phyloP scores from a whole-genome alignment of 2,797 vertebrate genomes.

The Gadopsis marmoratus region DNA sequence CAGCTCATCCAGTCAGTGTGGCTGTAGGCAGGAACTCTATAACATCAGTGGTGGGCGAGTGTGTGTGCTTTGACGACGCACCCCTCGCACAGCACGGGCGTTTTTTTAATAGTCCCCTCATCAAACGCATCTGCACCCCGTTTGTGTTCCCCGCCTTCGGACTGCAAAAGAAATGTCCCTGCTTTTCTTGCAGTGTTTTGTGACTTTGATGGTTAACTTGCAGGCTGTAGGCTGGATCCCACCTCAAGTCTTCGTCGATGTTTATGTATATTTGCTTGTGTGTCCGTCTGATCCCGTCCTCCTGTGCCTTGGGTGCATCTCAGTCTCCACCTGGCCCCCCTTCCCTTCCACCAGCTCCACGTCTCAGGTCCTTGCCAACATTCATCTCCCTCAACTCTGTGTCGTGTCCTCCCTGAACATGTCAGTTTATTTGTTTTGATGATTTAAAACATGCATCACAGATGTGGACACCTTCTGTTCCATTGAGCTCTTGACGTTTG shows the following conservation, averaged over 20 bases:
- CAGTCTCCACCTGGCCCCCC: too few relatives aligned
- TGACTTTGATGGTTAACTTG: conserved; percentile 39
- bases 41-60: conserved; percentile 11
- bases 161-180: conserved; percentile 30
- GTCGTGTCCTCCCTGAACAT: too few relatives aligned
- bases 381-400: too few relatives aligned
- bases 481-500: not conserved
- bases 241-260: too few relatives aligned
- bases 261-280: too few relatives aligned
- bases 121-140: conserved; percentile 40
- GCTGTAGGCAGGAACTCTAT: not conserved
- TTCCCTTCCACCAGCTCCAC: too few relatives aligned
- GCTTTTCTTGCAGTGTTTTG: conserved; percentile 37
- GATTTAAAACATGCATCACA: too few relatives aligned
- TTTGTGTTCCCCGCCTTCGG: conserved; percentile 11
- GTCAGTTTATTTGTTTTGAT: too few relatives aligned
- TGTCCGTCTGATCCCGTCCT: too few relatives aligned
- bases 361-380: too few relatives aligned
- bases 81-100: conserved; percentile 47
- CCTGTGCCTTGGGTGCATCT: too few relatives aligned
- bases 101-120: conserved; percentile 64
- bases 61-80: conserved; percentile 25
- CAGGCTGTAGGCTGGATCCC: not conserved
- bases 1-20: not conserved
- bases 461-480: not conserved